phyloP scores from a whole-genome alignment of 2,113 vertebrate species.

The Atlantisia rogersi region DNA sequence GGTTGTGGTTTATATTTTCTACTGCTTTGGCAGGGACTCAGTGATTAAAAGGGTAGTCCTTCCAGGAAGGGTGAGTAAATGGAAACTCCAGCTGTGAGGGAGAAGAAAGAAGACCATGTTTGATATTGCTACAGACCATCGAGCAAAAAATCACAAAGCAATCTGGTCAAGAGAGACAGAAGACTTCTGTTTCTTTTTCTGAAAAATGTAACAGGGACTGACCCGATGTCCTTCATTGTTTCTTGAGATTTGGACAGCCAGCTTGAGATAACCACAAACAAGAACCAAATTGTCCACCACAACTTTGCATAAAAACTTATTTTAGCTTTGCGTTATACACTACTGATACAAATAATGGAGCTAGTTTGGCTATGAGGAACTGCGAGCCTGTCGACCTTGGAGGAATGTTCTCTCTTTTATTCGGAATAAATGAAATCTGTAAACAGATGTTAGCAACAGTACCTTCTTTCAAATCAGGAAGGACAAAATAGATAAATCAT shows the following conservation, averaged over 20 bases:
- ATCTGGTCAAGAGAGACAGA: constrained; percentile 46
- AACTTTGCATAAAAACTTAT: constrained; percentile 59
- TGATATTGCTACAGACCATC: constrained; percentile 12
- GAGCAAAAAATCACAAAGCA: constrained; percentile 53
- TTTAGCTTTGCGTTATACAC: constrained; percentile 27
- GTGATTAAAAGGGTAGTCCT: constrained; percentile 7
- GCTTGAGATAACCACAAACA: constrained; percentile 61
- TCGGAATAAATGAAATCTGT: not conserved
- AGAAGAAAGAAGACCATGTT: constrained; percentile 36
- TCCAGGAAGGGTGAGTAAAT: constrained; percentile 56
- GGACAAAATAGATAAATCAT: not conserved
- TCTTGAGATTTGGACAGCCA: constrained; percentile 29
- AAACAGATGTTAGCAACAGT: constrained; percentile 22
- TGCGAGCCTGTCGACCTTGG: not conserved
- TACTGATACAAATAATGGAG: constrained; percentile 52
- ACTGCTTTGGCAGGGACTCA: not conserved
- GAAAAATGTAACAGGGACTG: constrained; percentile 32
- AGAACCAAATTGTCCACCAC: constrained; percentile 59
- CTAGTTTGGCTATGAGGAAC: not conserved
- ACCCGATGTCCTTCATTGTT: constrained; percentile 49
- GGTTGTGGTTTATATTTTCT: not conserved
- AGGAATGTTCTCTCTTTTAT: constrained; percentile 46
- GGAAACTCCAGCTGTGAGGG: constrained; percentile 44
- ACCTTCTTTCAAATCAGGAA: constrained; percentile 27
- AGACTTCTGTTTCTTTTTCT: constrained; percentile 57